Base-by-base conservation (phyloP, 2,113 vertebrate species). In the Halcyon senegalensis region DNA sequence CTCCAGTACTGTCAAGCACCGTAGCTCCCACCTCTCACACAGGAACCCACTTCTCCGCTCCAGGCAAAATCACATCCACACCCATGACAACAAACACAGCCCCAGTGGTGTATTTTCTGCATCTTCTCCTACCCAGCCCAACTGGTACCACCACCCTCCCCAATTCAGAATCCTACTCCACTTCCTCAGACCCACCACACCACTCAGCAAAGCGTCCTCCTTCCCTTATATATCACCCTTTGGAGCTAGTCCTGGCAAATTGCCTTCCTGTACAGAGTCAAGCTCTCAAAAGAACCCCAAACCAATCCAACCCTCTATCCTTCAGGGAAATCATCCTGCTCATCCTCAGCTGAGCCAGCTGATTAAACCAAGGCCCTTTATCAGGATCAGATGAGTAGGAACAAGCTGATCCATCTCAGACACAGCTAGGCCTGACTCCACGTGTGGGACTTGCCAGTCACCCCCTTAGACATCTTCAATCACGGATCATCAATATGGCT, bases 1-100 rank as follows among this genome's bases (percentile, higher is more conserved):
- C 51, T 11, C 16, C 4, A 0, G 14, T 2, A 4, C n/a, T 53
- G 30, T 9, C 3, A 1, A 43, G 25, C 51, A 24, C 51, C 4
- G 7, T 5, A 58, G n/a, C 67, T 82, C 39, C 44, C 46, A 62
- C 43, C 31, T 68, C 44, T 35, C 76, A 70, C 35, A 39, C 53
- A 62, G 59, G 28, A 83, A 23, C 41, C 59, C 43, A n/a, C 50
- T 60, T 55, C 59, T 78, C 19, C 19, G 16, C 92, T 81, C 55
- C 28, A 7, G 60, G 84, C 63, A 77, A 67, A 74, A 50, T 74
- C 73, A 50, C 64, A 84, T 81, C 25, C 67, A 17, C 35, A 7
- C 11, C 44, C 3, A 1, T 13, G 16, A 53, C 67, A 67, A 84
- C 77, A 84, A 55, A 28, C 25, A 56, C 11, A 23, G 53, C 25